Percentiles rank a stretch among this genome's conserved stretches.
These are phyloP conservation scores for Podiceps cristatus DNA, from an alignment of 2,113 vertebrate genomes.

Conservation along the genomic window DNA sequence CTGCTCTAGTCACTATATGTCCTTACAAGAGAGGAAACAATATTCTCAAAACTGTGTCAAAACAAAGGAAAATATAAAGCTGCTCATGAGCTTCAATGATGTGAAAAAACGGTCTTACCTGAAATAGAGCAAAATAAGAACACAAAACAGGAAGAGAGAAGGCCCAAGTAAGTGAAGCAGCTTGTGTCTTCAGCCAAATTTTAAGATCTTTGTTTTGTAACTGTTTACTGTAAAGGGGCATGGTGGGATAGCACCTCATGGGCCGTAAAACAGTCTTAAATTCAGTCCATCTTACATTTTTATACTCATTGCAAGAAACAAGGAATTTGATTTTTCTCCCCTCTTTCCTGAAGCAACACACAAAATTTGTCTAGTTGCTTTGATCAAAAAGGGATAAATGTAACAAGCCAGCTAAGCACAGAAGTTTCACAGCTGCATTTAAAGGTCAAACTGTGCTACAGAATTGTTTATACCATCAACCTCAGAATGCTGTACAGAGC, in stretches of 20 bases:
- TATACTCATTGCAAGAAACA: neutral
- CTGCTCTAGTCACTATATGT: neutral
- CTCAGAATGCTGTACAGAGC: neutral
- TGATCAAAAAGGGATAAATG: neutral
- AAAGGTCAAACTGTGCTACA: neutral
- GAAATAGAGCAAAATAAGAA: neutral
- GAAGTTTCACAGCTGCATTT: neutral
- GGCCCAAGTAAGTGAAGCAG: neutral
- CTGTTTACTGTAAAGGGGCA: neutral
- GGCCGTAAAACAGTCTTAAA: neutral
- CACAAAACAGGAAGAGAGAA: neutral
- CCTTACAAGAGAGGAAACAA: neutral
- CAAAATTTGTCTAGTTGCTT: neutral
- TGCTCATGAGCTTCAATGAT: neutral
- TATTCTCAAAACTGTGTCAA: neutral
- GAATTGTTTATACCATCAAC: neutral
- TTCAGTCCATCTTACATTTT: neutral
- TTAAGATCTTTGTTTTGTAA: neutral
- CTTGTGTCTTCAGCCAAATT: neutral
- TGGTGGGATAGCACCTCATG: neutral
- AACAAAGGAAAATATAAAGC: neutral
- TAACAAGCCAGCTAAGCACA: neutral
- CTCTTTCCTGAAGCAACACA: neutral
- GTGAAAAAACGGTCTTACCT: neutral
- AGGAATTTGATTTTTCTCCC: neutral